Evolutionary conservation across 1,140 invertebrate genomes (phyloP).

Genomic region (Bombus impatiens): DNA sequence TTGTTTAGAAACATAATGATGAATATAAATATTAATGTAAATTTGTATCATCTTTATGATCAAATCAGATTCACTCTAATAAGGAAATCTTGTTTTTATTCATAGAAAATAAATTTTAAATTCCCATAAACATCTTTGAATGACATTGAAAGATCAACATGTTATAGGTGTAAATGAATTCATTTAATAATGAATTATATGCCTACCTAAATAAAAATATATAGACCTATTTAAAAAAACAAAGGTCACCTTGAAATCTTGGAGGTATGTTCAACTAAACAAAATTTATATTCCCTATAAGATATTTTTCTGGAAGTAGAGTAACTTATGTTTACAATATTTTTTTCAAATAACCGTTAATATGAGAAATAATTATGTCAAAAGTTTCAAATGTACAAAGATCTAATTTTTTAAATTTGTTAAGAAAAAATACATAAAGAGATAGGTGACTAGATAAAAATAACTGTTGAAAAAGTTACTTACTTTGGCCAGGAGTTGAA

Average conservation of each 20-base stretch:
- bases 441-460: constrained; percentile 5
- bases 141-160: neutral
- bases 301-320: neutral
- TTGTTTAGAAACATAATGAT: too few species aligned
- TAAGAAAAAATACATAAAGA: neutral
- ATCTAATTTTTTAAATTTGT: neutral
- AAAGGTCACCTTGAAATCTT: neutral
- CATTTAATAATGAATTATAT: neutral
- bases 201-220: neutral
- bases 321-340: neutral
- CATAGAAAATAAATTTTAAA: too few species aligned
- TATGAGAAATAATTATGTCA: neutral
- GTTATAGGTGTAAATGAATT: neutral
- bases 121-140: neutral
- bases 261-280: neutral
- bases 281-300: neutral
- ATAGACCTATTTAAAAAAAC: neutral
- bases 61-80: too few species aligned
- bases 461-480: constrained; percentile 60
- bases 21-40: too few species aligned
- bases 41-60: too few species aligned
- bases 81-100: too few species aligned
- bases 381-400: neutral
- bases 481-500: constrained; percentile 80
- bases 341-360: neutral